Conservation (phyloP, 1,140 invertebrate species). For the Lepidurus couesii region DNA sequence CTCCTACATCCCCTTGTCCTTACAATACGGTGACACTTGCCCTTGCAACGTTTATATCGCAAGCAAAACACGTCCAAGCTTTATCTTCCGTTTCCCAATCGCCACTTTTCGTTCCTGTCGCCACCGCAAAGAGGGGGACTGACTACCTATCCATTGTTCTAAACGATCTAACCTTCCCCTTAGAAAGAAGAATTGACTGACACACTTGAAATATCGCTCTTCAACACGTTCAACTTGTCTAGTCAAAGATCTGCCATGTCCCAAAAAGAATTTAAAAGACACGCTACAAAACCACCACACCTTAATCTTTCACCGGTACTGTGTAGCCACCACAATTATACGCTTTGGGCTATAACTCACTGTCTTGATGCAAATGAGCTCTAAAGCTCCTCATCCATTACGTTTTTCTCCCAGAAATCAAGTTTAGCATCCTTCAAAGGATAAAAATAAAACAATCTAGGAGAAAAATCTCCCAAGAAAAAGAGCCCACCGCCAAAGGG, state of each 20-base stretch:
- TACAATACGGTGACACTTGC: not conserved
- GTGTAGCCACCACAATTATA: not conserved
- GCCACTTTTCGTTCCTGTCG: not conserved
- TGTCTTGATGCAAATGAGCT: not conserved
- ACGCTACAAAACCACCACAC: not conserved
- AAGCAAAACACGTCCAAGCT: constrained; percentile 4
- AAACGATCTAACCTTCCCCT: not conserved
- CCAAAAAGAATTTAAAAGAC: too few relatives aligned
- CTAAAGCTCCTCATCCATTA: not conserved
- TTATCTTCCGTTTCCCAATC: constrained; percentile 3
- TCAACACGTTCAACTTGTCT: too few relatives aligned
- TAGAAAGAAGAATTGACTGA: too few relatives aligned
- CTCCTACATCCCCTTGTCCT: not conserved
- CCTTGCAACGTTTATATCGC: not conserved
- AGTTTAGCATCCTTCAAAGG: not conserved
- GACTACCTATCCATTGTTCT: not conserved
- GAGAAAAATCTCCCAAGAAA: not conserved
- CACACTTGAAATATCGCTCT: too few relatives aligned
- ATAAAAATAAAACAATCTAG: not conserved
- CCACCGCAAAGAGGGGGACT: not conserved
- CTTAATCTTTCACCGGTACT: not conserved
- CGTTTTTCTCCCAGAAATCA: not conserved
- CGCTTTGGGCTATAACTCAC: not conserved
- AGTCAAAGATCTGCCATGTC: too few relatives aligned
- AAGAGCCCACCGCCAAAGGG: too few relatives aligned